These are phyloP conservation scores for Chauna torquata DNA, from an alignment of 2,113 vertebrate species.

Conservation along the genomic window DNA sequence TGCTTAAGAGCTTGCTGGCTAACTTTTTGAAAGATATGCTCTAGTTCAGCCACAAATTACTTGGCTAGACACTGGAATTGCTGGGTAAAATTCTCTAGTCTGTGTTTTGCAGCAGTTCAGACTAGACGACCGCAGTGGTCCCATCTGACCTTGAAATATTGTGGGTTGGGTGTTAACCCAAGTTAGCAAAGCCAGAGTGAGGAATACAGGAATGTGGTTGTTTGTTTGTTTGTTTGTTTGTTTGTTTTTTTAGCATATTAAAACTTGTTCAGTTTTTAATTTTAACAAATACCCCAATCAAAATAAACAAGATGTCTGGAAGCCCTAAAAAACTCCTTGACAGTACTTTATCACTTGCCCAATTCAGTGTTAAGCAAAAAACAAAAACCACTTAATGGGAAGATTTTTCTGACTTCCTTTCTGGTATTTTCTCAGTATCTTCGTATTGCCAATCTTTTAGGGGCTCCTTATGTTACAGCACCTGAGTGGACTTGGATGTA, in stretches of 20 bases:
- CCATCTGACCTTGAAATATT: constrained; percentile 26
- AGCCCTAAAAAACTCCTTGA: not conserved
- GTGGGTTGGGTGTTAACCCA: not conserved
- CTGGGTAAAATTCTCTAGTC: constrained; percentile 29
- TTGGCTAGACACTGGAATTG: constrained; percentile 57
- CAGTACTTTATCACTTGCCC: not conserved
- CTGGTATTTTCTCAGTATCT: not conserved
- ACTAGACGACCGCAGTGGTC: not conserved
- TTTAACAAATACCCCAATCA: not conserved
- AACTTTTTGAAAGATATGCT: not conserved
- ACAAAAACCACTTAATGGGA: not conserved
- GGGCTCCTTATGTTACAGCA: not conserved
- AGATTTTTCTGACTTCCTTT: not conserved
- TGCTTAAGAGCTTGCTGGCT: not conserved
- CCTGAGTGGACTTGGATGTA: not conserved
- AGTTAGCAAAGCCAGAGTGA: not conserved
- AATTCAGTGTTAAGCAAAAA: not conserved
- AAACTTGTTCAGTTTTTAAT: not conserved
- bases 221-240: too few species aligned
- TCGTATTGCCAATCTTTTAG: not conserved
- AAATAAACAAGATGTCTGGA: not conserved
- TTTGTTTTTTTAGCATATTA: not conserved
- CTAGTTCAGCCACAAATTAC: constrained; percentile 47
- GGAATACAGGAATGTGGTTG: not conserved
- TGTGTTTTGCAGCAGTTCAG: constrained; percentile 20